Conservation (phyloP, 2,888 invertebrate genomes). For the Nesidiocoris tenuis region DNA sequence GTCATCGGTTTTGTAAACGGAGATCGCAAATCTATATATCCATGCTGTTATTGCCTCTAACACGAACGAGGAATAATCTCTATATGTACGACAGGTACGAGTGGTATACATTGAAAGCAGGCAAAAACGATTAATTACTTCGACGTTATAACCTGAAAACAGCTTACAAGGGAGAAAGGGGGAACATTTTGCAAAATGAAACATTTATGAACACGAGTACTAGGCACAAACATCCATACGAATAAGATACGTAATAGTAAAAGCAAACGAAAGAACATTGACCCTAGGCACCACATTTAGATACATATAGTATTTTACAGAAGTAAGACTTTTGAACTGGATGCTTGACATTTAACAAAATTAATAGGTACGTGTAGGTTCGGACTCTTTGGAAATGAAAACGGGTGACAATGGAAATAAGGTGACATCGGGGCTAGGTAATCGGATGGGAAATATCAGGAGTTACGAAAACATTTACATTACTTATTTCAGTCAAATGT, state of each 20-base stretch:
- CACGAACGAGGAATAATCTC: slow-evolving; percentile 12
- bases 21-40: not conserved
- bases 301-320: not conserved
- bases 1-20: not conserved
- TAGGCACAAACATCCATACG: slow-evolving; percentile 31
- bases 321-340: not conserved
- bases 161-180: not conserved
- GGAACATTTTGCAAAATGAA: slow-evolving; percentile 11
- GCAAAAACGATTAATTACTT: slow-evolving; percentile 23
- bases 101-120: slow-evolving; percentile 31
- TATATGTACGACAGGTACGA: too few relatives aligned
- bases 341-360: not conserved
- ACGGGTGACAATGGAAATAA: not conserved
- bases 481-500: too few relatives aligned
- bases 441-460: too few relatives aligned
- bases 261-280: slow-evolving; percentile 22
- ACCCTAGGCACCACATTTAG: slow-evolving; percentile 1
- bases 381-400: too few relatives aligned
- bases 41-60: slow-evolving; percentile 23
- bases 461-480: too few relatives aligned
- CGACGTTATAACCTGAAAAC: slow-evolving; percentile 18
- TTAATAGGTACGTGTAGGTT: not conserved
- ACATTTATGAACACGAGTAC: slow-evolving; percentile 31
- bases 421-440: not conserved
- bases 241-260: slow-evolving; percentile 15